Evolutionary conservation across 2,113 vertebrate genomes (phyloP).

Genomic region (Lagenorhynchus albirostris): DNA sequence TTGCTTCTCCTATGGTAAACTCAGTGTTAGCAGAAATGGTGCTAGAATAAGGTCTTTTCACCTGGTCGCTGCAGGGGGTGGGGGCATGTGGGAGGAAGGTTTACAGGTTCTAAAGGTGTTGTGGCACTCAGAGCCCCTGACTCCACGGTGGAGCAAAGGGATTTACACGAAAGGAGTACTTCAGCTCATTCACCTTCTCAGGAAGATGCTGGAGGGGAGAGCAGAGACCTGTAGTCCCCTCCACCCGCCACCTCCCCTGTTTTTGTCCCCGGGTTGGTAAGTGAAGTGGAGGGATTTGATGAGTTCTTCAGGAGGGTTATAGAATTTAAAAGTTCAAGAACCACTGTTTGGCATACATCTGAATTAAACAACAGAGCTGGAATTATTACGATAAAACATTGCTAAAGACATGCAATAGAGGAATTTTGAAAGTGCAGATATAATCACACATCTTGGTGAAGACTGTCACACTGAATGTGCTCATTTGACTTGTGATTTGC

Average conservation of each 20-base stretch:
- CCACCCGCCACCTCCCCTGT: background rate
- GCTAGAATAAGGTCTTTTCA: background rate
- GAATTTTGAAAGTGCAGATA: background rate
- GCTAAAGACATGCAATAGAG: background rate
- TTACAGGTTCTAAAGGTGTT: rapidly evolving
- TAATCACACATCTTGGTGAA: background rate
- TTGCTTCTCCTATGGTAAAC: background rate
- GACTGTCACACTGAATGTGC: background rate
- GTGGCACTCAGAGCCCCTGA: background rate
- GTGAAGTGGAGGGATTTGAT: background rate
- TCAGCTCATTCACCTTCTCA: background rate
- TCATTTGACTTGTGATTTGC: background rate
- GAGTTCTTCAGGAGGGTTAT: background rate
- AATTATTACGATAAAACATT: background rate
- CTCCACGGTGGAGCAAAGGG: background rate
- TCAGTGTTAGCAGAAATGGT: background rate
- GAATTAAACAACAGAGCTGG: constrained; percentile 4
- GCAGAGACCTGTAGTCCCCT: background rate
- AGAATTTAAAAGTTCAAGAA: background rate
- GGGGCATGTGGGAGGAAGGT: background rate
- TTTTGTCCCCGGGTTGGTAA: background rate
- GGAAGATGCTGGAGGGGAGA: background rate
- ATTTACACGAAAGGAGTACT: background rate
- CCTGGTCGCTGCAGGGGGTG: too few species aligned
- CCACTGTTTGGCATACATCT: background rate